Conservation (phyloP, 2,797 vertebrate genomes). For the Alectoris magna region DNA sequence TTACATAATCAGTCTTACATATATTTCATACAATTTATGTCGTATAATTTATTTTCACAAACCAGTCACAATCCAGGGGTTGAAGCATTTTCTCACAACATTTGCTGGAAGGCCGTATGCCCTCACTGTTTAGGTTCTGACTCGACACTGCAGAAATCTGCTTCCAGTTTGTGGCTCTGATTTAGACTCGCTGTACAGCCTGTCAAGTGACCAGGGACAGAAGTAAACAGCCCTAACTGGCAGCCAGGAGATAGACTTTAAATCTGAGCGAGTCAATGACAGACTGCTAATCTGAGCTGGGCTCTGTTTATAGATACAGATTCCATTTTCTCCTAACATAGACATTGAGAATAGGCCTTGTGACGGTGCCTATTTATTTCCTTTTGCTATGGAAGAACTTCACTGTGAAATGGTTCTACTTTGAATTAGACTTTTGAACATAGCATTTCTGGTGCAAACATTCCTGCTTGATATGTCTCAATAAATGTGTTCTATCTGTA, state of each 20-base stretch:
- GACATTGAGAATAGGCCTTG: background rate
- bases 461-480: background rate
- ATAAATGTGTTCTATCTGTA: background rate
- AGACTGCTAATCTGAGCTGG: background rate
- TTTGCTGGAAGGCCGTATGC: background rate
- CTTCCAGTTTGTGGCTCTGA: constrained; percentile 15
- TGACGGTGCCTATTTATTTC: background rate
- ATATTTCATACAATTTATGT: background rate
- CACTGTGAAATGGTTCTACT: background rate
- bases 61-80: background rate
- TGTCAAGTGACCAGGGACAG: background rate
- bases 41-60: background rate
- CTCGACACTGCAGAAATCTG: constrained; percentile 21
- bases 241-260: constrained; percentile 3
- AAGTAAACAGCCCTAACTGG: background rate
- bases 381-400: background rate
- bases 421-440: background rate
- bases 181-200: background rate
- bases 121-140: background rate
- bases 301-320: constrained; percentile 5
- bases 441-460: background rate
- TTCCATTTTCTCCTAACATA: background rate
- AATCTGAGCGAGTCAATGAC: constrained; percentile 34
- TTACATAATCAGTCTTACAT: background rate
- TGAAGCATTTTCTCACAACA: background rate